phyloP scores from a whole-genome alignment of 1,140 invertebrate genomes.

The Brachionus rotundiformis region DNA sequence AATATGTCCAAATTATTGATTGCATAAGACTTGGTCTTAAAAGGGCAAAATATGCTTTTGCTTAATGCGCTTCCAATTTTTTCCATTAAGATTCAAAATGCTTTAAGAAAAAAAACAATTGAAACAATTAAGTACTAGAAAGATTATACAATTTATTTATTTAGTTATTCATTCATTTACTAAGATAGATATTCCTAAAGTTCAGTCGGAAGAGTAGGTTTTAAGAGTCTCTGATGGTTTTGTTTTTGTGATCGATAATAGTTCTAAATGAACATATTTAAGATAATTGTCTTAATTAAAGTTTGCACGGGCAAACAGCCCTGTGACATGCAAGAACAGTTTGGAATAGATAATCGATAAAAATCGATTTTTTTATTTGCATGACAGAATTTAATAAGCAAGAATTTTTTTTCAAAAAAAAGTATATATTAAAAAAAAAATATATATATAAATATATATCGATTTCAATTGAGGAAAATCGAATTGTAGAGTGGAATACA shows the following conservation, averaged over 20 bases:
- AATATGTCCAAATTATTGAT: neutral
- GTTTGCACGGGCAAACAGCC: neutral
- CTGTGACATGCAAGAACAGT: slow-evolving; percentile 23
- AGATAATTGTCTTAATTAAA: slow-evolving; percentile 24
- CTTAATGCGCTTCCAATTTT: slow-evolving; percentile 13
- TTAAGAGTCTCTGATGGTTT: neutral
- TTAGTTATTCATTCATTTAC: neutral
- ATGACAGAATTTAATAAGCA: slow-evolving; percentile 18
- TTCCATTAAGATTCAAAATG: neutral
- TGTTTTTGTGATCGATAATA: neutral
- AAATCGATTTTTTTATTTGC: slow-evolving; percentile 9
- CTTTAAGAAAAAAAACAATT: neutral
- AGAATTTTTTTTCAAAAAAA: too few relatives aligned
- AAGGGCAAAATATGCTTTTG: slow-evolving; percentile 5
- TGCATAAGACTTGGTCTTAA: neutral
- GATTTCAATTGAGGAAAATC: neutral
- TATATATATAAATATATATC: neutral
- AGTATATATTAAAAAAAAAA: too few relatives aligned
- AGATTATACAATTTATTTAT: neutral
- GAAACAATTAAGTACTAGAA: slow-evolving; percentile 2
- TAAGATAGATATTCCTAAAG: neutral
- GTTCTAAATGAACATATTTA: slow-evolving; percentile 1
- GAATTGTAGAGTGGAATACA: neutral
- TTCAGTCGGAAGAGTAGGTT: neutral
- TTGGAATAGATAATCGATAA: slow-evolving; percentile 30